phyloP scores from a whole-genome alignment of 1,140 invertebrate species.

The Nixonia krombeini region DNA sequence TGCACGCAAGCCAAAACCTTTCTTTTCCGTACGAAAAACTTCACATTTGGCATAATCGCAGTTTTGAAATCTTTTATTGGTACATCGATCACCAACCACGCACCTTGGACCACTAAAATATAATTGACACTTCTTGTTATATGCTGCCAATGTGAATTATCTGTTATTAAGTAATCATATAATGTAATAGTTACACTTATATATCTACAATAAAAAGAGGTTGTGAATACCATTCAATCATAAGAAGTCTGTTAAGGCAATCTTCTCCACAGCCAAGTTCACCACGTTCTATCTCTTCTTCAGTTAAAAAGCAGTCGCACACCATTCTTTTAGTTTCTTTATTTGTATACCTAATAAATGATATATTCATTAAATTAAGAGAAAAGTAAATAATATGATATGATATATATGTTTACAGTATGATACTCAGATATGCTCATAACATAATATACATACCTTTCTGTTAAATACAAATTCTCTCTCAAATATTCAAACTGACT shows the following conservation, averaged over 20 bases:
- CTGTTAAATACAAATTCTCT: conserved; percentile 89
- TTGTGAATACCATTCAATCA: conserved; percentile 99
- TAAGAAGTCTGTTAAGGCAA: conserved; percentile 95
- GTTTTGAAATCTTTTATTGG: conserved; percentile 95
- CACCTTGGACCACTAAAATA: conserved; percentile 88
- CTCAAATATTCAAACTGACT: conserved; percentile 85
- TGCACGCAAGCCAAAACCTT: conserved; percentile 94
- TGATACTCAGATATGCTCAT: too few relatives aligned
- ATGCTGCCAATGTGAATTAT: too few relatives aligned
- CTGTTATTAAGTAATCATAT: too few relatives aligned
- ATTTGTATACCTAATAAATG: conserved; percentile 76
- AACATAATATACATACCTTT: conserved; percentile 73
- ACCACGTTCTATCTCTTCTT: conserved; percentile 87
- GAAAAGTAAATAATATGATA: conserved; percentile 8
- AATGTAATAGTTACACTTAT: too few relatives aligned
- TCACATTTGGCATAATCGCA: conserved; percentile 86
- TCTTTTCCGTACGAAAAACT: conserved; percentile 93
- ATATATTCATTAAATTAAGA: conserved; percentile 1
- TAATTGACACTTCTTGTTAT: too few relatives aligned
- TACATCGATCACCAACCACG: conserved; percentile 88
- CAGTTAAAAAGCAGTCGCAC: conserved; percentile 94
- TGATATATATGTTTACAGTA: too few relatives aligned
- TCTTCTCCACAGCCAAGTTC: conserved; percentile 94
- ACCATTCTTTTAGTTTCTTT: conserved; percentile 94
- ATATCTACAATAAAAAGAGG: too few relatives aligned